A percentile compares a stretch with the other conserved stretches of the same genome.
Conservation (phyloP, 2,888 invertebrate genomes). For the Polyommatus icarus region DNA sequence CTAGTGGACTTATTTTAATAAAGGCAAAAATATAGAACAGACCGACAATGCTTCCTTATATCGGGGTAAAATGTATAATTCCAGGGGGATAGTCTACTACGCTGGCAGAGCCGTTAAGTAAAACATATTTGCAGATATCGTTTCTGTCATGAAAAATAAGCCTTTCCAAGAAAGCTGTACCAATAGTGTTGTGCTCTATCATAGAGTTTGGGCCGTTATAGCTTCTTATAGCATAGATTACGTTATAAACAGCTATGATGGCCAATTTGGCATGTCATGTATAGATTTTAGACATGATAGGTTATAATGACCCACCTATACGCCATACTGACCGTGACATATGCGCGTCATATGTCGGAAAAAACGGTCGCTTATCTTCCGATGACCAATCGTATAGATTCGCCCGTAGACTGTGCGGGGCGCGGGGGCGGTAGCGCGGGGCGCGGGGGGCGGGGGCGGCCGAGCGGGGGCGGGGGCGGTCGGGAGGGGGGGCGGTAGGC, state of each 20-base stretch:
- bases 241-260: neutral
- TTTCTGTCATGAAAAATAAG: no score
- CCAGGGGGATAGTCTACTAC: no score
- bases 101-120: no score
- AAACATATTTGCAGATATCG: no score
- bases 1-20: neutral
- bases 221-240: neutral
- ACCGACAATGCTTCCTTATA: no score
- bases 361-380: constrained; percentile 46
- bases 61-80: no score
- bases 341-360: constrained; percentile 32
- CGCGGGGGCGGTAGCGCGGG: constrained; percentile 57
- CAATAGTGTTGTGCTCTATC: neutral
- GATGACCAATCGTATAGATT: constrained; percentile 66
- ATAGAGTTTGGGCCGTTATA: neutral
- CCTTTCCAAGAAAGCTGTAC: no score
- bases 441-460: constrained; percentile 57
- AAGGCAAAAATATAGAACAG: neutral
- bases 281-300: neutral
- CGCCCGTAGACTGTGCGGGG: constrained; percentile 34
- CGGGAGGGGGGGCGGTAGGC: constrained; percentile 68
- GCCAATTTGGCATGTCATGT: neutral
- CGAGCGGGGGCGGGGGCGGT: constrained; percentile 70
- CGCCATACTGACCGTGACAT: constrained; percentile 20
- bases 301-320: neutral